Evolutionary conservation across 2,888 invertebrate species (phyloP).

Genomic region (Xestia xanthographa): DNA sequence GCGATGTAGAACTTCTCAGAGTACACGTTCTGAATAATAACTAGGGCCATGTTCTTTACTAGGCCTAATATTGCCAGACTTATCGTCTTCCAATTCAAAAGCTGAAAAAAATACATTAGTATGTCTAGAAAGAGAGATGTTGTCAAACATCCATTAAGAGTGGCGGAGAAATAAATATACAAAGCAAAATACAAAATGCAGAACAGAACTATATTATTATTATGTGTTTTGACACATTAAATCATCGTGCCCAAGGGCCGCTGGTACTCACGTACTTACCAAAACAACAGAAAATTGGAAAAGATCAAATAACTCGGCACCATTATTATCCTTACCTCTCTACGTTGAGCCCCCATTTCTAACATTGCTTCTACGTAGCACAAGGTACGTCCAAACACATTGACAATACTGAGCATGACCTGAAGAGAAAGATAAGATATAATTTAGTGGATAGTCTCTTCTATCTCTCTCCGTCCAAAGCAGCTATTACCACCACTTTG

Average conservation of each 20-base stretch:
- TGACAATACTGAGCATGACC: background rate
- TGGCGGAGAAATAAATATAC: background rate
- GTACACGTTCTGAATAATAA: constrained; percentile 6
- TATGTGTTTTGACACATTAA: no score
- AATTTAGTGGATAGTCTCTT: background rate
- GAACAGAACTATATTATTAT: background rate
- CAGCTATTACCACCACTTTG: background rate
- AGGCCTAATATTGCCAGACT: background rate
- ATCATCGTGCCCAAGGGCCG: no score
- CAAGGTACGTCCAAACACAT: background rate
- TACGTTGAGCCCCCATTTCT: background rate
- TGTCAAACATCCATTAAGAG: background rate
- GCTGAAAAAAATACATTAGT: constrained; percentile 5
- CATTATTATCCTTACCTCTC: background rate
- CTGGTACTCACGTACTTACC: no score
- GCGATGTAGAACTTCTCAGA: constrained; percentile 37
- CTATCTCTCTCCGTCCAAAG: background rate
- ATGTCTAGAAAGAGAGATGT: background rate
- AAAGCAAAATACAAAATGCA: background rate
- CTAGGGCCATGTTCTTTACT: constrained; percentile 4
- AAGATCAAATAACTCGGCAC: background rate
- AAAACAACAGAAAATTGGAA: no score
- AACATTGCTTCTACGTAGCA: background rate
- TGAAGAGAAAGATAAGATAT: background rate
- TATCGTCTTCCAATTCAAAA: background rate